Evolutionary conservation across 2,888 invertebrate genomes (phyloP).

Genomic region (Thereva unica): DNA sequence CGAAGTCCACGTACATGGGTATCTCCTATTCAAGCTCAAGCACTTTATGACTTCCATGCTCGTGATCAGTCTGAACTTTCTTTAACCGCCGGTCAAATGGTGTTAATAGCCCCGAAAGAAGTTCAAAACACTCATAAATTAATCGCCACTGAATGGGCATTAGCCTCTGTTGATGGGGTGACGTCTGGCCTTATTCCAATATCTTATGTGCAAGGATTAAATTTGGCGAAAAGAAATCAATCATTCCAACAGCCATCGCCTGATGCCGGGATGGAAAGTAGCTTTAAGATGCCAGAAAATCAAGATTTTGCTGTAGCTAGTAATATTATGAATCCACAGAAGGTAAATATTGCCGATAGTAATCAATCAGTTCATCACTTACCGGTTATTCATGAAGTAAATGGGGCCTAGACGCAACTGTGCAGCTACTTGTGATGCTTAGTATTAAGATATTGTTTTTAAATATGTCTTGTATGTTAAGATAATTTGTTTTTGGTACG

Average conservation of each 20-base stretch:
- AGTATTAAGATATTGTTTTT: not conserved
- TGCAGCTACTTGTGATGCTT: not conserved
- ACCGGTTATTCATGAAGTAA: slow-evolving; percentile 21
- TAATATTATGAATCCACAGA: not conserved
- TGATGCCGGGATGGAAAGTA: too few relatives aligned
- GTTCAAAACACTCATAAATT: slow-evolving; percentile 70
- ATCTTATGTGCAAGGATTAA: slow-evolving; percentile 59
- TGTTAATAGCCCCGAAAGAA: slow-evolving; percentile 81
- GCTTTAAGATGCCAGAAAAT: not conserved
- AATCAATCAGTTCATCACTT: not conserved
- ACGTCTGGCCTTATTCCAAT: slow-evolving; percentile 68
- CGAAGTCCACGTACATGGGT: slow-evolving; percentile 73
- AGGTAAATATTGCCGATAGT: not conserved
- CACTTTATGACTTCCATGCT: slow-evolving; percentile 76
- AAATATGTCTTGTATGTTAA: not conserved
- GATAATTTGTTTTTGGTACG: not conserved
- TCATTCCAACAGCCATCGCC: too few relatives aligned
- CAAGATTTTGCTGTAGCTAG: not conserved
- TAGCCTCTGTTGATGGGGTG: slow-evolving; percentile 64
- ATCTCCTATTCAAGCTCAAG: slow-evolving; percentile 68
- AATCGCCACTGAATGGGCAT: slow-evolving; percentile 71
- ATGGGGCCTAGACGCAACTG: slow-evolving; percentile 8
- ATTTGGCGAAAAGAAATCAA: slow-evolving; percentile 16
- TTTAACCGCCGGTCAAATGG: slow-evolving; percentile 73
- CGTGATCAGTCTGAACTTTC: slow-evolving; percentile 75